A percentile compares a stretch with the other conserved stretches of the same genome.
Conservation (phyloP, 2,113 vertebrate species). For the Sturnus vulgaris region DNA sequence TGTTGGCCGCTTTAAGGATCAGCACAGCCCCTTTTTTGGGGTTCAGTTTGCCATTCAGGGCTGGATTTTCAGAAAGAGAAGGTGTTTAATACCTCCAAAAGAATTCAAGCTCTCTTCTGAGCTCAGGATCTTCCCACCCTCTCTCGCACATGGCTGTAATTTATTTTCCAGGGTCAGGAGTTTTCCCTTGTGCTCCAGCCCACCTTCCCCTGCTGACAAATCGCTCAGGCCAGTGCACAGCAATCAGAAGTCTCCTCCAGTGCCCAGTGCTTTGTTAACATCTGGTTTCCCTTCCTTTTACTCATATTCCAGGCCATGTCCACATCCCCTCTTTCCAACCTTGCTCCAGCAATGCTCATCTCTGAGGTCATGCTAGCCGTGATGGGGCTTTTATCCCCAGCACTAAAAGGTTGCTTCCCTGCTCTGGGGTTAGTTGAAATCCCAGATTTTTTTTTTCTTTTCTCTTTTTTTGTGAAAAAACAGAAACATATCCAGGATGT, state of each 20-base stretch:
- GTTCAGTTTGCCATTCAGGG: neutral
- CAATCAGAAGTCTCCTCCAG: neutral
- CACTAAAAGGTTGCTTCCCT: neutral
- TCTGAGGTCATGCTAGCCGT: neutral
- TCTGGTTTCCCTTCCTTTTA: neutral
- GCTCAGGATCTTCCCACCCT: neutral
- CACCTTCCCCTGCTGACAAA: conserved; percentile 11
- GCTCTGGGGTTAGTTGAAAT: neutral
- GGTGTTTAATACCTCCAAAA: neutral
- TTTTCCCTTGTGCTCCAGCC: neutral
- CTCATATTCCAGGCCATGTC: neutral
- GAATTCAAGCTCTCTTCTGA: neutral
- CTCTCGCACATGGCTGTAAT: neutral
- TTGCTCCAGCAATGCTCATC: neutral
- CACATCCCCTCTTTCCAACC: neutral
- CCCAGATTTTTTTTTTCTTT: neutral
- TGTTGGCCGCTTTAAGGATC: neutral
- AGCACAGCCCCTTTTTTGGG: rapidly evolving
- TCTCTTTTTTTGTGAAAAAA: neutral
- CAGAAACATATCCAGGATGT: conserved; percentile 34
- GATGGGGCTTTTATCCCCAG: neutral
- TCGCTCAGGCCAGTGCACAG: neutral
- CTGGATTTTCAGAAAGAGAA: neutral
- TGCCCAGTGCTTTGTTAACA: neutral
- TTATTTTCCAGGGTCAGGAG: conserved; percentile 5